phyloP scores from a whole-genome alignment of 2,113 vertebrate species.

The Bos javanicus region DNA sequence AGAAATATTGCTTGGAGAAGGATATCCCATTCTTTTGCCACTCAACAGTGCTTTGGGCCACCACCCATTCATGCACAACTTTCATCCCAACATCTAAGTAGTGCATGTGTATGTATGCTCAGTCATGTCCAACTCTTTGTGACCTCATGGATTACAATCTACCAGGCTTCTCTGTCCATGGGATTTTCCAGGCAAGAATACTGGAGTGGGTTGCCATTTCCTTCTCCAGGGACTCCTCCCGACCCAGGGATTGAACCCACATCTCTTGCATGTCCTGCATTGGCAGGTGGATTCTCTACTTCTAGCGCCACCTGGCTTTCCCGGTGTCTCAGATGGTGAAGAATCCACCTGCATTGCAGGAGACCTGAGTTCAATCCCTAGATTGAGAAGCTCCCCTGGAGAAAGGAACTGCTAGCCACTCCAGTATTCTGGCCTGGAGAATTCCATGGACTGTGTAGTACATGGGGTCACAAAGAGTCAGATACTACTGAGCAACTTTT shows the following conservation, averaged over 20 bases:
- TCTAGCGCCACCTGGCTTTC: neutral
- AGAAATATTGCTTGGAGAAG: neutral
- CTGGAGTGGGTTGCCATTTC: neutral
- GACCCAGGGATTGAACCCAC: neutral
- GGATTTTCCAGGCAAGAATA: neutral
- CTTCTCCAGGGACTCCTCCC: neutral
- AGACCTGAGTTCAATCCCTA: neutral
- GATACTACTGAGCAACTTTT: neutral
- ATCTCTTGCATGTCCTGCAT: neutral
- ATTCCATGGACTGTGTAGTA: neutral
- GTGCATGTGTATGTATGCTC: neutral
- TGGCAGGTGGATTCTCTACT: neutral
- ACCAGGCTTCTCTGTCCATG: neutral
- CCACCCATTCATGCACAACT: neutral
- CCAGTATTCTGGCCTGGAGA: neutral
- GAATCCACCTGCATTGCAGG: neutral
- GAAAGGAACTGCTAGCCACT: neutral
- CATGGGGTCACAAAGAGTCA: neutral
- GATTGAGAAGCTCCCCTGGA: neutral
- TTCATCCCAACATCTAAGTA: neutral
- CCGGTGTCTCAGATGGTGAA: neutral
- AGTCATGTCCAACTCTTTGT: neutral
- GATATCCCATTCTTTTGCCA: neutral
- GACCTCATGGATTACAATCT: neutral
- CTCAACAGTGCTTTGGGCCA: neutral